Evolutionary conservation across 2,113 vertebrate genomes (phyloP).

Genomic region (Rhynchomys soricoides): DNA sequence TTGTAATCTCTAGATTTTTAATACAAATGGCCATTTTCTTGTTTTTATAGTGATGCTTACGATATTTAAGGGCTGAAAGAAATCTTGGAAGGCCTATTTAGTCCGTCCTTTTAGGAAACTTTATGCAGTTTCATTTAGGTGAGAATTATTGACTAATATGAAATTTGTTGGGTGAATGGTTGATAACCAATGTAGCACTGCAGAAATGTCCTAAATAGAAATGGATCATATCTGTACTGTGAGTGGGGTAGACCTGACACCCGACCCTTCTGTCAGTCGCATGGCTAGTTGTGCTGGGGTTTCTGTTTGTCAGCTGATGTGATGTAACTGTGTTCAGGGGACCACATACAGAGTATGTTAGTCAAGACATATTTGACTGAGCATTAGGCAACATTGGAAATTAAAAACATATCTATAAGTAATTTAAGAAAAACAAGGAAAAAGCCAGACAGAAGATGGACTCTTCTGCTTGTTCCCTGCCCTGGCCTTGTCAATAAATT

Average conservation of each 20-base stretch:
- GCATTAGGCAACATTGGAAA: background rate
- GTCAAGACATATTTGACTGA: background rate
- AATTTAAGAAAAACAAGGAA: background rate
- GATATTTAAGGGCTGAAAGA: background rate
- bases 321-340: background rate
- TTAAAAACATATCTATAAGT: background rate
- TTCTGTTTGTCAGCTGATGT: background rate
- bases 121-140: background rate
- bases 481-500: background rate
- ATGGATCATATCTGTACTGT: background rate
- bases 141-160: conserved; percentile 11
- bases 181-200: background rate
- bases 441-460: background rate
- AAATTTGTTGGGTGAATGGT: conserved; percentile 18
- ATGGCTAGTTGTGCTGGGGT: background rate
- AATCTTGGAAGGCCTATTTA: conserved; percentile 4
- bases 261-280: background rate
- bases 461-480: background rate
- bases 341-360: background rate
- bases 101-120: background rate
- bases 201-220: background rate
- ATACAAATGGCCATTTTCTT: background rate
- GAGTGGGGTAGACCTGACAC: background rate
- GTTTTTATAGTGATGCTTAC: background rate
- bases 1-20: background rate